phyloP scores from a whole-genome alignment of 2,888 invertebrate species.

The Acrobasis suavella region DNA sequence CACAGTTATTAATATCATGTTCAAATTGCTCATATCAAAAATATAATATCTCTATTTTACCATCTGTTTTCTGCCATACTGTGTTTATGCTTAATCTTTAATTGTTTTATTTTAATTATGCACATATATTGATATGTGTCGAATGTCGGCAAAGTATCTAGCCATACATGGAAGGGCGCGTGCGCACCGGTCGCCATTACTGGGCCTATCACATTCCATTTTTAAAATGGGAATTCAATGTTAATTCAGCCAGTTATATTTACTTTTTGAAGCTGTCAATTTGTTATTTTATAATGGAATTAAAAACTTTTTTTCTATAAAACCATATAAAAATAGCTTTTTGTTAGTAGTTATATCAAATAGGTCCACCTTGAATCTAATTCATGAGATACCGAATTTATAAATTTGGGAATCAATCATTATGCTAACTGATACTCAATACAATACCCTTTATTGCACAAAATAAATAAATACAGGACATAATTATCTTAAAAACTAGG shows the following conservation, averaged over 20 bases:
- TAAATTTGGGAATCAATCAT: no score
- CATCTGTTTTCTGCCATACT: neutral
- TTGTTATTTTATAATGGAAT: slow-evolving; percentile 32
- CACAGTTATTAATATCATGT: no score
- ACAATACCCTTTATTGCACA: no score
- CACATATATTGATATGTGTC: slow-evolving; percentile 56
- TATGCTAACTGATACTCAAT: no score
- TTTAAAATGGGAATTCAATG: slow-evolving; percentile 64
- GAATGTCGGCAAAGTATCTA: slow-evolving; percentile 53
- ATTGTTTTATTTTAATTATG: slow-evolving; percentile 18
- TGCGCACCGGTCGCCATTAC: slow-evolving; percentile 55
- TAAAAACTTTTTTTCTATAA: neutral
- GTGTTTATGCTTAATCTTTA: slow-evolving; percentile 8
- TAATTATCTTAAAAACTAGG: no score
- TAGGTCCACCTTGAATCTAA: no score
- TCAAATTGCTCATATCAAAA: no score
- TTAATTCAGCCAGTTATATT: slow-evolving; percentile 51
- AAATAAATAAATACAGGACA: no score
- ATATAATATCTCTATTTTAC: neutral
- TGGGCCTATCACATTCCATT: slow-evolving; percentile 56
- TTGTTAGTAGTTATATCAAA: no score
- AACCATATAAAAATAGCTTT: no score
- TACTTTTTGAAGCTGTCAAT: slow-evolving; percentile 41
- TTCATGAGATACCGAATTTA: no score
- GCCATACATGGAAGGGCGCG: slow-evolving; percentile 54